These are phyloP conservation scores for Molorchus minor DNA, from an alignment of 2,888 invertebrate species.

Conservation along the genomic window DNA sequence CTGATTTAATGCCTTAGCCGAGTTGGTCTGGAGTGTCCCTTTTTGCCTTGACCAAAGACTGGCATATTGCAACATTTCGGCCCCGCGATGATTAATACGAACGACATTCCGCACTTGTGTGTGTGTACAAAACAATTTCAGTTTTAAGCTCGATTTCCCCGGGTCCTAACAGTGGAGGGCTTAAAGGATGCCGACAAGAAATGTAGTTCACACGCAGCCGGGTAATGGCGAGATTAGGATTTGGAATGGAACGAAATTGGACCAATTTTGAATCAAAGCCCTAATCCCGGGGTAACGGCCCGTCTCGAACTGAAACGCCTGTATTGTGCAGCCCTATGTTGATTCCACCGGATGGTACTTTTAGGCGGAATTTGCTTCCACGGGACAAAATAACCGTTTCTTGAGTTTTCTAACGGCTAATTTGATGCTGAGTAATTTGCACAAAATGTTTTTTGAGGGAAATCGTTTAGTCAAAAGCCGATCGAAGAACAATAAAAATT, in stretches of 20 bases:
- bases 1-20: too few species aligned
- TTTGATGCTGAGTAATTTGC: too few species aligned
- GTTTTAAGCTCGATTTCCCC: constrained; percentile 14
- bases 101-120: constrained; percentile 8
- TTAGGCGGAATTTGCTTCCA: too few species aligned
- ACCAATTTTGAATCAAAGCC: constrained; percentile 22
- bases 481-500: too few species aligned
- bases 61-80: not conserved
- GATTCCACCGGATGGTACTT: too few species aligned
- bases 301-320: not conserved
- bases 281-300: constrained; percentile 11
- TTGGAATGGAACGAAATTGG: constrained; percentile 23
- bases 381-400: too few species aligned
- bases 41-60: not conserved
- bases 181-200: constrained; percentile 22
- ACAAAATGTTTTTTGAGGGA: too few species aligned
- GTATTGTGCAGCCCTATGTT: too few species aligned
- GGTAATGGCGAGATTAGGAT: constrained; percentile 26
- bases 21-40: too few species aligned
- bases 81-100: not conserved
- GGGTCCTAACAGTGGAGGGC: constrained; percentile 2
- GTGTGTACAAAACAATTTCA: constrained; percentile 21
- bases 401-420: too few species aligned
- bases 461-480: too few species aligned
- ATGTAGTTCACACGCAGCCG: constrained; percentile 20